Evolutionary conservation across 2,113 vertebrate genomes (phyloP).

Genomic region (Empidonax alnorum): DNA sequence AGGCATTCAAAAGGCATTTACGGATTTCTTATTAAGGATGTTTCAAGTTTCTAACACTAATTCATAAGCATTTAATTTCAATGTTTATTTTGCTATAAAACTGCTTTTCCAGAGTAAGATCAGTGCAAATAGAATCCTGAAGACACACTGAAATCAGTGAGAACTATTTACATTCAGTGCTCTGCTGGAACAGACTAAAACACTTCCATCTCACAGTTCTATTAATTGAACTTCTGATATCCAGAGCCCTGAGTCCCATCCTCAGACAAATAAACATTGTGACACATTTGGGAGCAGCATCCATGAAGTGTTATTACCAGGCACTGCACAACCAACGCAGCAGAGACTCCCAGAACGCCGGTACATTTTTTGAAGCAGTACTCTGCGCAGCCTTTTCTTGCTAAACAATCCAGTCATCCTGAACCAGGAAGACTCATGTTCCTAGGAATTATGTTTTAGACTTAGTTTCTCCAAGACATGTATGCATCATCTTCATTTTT

Average conservation of each 20-base stretch:
- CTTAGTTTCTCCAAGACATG: neutral
- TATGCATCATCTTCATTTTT: neutral
- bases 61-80: neutral
- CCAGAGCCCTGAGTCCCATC: neutral
- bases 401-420: neutral
- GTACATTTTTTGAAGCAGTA: neutral
- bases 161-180: neutral
- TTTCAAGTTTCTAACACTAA: neutral
- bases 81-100: neutral
- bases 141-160: neutral
- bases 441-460: constrained; percentile 23
- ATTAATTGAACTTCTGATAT: neutral
- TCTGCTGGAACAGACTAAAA: neutral
- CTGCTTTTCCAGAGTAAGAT: neutral
- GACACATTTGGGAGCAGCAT: neutral
- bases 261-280: neutral
- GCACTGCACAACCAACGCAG: neutral
- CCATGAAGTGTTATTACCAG: rapidly evolving
- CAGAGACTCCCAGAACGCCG: neutral
- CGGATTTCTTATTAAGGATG: neutral
- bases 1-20: neutral
- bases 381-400: neutral
- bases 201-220: neutral
- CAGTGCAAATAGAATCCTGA: neutral
- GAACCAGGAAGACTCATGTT: neutral